Conservation (phyloP, 2,113 vertebrate species). For the Puma concolor region DNA sequence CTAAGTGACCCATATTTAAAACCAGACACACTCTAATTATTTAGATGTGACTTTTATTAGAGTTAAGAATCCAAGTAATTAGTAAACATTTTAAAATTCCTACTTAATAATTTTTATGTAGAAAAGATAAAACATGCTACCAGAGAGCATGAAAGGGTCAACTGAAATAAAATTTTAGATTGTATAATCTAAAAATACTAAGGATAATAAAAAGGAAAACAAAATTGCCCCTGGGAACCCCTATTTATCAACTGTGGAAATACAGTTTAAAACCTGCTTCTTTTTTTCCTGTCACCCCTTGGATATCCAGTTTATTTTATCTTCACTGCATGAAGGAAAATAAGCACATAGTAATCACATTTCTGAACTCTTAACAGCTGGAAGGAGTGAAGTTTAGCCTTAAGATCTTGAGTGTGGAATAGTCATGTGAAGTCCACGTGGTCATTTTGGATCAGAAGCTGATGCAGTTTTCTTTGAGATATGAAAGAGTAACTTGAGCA, state of each 20-base stretch:
- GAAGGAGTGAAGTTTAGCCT: constrained; percentile 29
- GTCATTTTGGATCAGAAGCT: background rate
- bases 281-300: constrained; percentile 39
- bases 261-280: constrained; percentile 18
- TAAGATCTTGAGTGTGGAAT: background rate
- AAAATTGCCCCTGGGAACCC: background rate
- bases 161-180: constrained; percentile 41
- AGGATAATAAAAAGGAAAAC: constrained; percentile 36
- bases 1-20: constrained; percentile 63
- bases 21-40: constrained; percentile 30
- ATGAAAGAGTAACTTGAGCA: background rate
- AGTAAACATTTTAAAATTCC: constrained; percentile 57
- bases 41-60: constrained; percentile 46
- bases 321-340: background rate
- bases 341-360: constrained; percentile 14
- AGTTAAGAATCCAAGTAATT: constrained; percentile 54
- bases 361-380: constrained; percentile 17
- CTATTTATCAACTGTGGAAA: constrained; percentile 60
- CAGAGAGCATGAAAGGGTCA: constrained; percentile 31
- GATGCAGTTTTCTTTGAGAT: background rate
- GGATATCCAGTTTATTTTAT: constrained; percentile 62
- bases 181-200: constrained; percentile 41
- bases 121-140: constrained; percentile 31
- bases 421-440: constrained; percentile 23
- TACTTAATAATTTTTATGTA: constrained; percentile 46